Evolutionary conservation across 2,113 vertebrate species (phyloP).

Genomic region (Anguilla japonica): DNA sequence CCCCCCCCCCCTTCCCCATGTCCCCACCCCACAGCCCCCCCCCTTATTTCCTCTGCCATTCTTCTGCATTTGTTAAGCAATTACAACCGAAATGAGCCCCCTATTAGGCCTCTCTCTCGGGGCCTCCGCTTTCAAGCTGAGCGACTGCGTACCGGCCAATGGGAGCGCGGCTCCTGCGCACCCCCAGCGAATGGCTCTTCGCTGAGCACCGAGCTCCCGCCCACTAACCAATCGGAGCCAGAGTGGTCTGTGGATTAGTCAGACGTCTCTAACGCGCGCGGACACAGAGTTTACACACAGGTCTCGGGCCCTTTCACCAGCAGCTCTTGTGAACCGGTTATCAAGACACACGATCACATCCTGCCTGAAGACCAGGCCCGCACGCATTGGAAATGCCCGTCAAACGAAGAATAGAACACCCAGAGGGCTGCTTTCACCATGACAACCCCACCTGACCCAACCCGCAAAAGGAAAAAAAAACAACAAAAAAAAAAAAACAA

Average conservation of each 20-base stretch:
- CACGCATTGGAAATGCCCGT: not conserved
- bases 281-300: not conserved
- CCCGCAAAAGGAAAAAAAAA: not conserved
- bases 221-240: not conserved
- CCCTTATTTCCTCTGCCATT: conserved; percentile 40
- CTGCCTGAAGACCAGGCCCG: not conserved
- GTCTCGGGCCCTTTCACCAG: too few species aligned
- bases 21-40: not conserved
- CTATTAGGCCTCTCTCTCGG: conserved; percentile 44
- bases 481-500: not conserved
- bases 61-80: conserved; percentile 67
- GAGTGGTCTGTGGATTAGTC: not conserved
- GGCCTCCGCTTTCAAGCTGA: conserved; percentile 38
- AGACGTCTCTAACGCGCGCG: not conserved
- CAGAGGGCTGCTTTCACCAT: not conserved
- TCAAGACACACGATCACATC: too few species aligned
- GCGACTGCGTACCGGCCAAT: not conserved
- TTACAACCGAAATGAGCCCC: conserved; percentile 59
- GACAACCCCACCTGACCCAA: not conserved
- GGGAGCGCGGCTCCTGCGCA: not conserved
- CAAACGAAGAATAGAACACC: not conserved
- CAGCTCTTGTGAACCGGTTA: not conserved
- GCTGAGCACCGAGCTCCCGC: not conserved
- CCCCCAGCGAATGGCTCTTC: not conserved
- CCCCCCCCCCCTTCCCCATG: conserved; percentile 10